Conservation (phyloP, 2,888 invertebrate genomes). For the Phrixothrix hirtus region DNA sequence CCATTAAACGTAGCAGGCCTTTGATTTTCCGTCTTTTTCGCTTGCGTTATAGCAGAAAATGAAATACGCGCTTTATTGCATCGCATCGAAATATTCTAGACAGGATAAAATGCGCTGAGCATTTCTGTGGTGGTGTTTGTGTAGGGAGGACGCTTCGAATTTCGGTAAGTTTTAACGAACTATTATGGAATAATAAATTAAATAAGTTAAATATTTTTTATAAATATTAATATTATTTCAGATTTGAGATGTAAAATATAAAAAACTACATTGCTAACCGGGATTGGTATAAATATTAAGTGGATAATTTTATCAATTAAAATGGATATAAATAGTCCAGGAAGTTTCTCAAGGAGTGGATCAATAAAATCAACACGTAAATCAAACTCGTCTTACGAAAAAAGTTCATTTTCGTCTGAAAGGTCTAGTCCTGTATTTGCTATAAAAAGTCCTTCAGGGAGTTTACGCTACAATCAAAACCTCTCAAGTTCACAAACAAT, state of each 20-base stretch:
- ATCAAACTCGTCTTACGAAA: conserved; percentile 39
- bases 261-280: too few species aligned
- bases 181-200: too few species aligned
- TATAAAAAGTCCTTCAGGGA: conserved; percentile 46
- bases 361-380: conserved; percentile 45
- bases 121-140: conserved; percentile 35
- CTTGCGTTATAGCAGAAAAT: conserved; percentile 15
- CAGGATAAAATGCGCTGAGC: conserved; percentile 31
- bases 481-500: conserved; percentile 23
- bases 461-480: conserved; percentile 39
- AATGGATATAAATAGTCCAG: conserved; percentile 32
- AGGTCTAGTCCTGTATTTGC: conserved; percentile 39
- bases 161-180: conserved; percentile 15
- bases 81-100: conserved; percentile 27
- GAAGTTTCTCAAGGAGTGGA: conserved; percentile 47
- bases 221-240: too few species aligned
- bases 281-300: conserved; percentile 1
- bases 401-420: conserved; percentile 50
- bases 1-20: conserved; percentile 7
- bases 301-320: not conserved
- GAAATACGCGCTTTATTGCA: conserved; percentile 30
- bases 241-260: too few species aligned
- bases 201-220: too few species aligned
- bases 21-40: conserved; percentile 30
- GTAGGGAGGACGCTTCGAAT: conserved; percentile 7